Evolutionary conservation across 30 jellyfish, hydroid and myxozoan species (phyloP), one percentile per base, ranked within the genome.

Genomic region (Calvadosia cruxmelitensis): DNA sequence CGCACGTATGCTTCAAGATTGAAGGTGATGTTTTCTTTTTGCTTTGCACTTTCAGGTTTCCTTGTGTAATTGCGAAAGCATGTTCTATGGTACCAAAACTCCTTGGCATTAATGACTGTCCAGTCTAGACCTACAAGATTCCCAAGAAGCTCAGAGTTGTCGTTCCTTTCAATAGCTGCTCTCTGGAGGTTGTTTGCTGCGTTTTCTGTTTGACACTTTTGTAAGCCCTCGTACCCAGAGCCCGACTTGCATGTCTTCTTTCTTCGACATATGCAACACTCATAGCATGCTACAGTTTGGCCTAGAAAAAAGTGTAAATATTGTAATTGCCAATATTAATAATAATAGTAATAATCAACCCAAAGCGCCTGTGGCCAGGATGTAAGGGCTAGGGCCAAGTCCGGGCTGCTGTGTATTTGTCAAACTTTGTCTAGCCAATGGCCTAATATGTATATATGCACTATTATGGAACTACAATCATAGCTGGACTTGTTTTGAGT

Each of bases 181-280:
- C 34, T 65, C 27, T 52, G 12, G 3, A 50, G 61, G 16, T 33
- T 31, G 1, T 20, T 66, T 25, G 86, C 86, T 10, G 70, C 63
- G 31, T 36, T 34, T 29, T 75, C 74, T 29, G 73, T 64, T n/a
- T 13, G n/a, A 66, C 80, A 75, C 33, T 75, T 75, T 33, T 29
- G 68, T 5, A 75, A 31, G 31, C 63, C 29, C 20, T 75, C 81
- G 48, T 48, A 65, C 15, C 86, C 81, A 29, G 73, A 32, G n/a
- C 62, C 73, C 25, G 20, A 13, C 32, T 67, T 12, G 3, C 61
- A 26, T 1, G 86, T 75, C 49, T 66, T 65, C 34, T 51, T 27
- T 31, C 23, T 23, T 42, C 65, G 27, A 66, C 85, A 75, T 20
- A 75, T 52, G 73, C 76, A 30, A 33, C 85, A 75, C 65, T 75